Base-by-base conservation (phyloP, 2,113 vertebrate species). In the Elephas maximus region DNA sequence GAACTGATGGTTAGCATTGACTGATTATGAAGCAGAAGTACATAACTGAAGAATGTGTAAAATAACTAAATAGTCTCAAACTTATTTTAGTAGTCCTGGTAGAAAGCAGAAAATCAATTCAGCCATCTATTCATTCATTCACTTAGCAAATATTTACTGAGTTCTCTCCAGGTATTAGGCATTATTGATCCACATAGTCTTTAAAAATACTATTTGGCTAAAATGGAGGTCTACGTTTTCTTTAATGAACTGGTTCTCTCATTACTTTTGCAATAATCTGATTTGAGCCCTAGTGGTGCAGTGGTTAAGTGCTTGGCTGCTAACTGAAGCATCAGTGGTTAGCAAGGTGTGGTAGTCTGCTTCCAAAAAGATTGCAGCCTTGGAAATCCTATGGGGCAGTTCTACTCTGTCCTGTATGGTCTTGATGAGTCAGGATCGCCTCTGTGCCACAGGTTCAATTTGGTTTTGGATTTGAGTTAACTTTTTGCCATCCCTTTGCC, bases 131-230 rank as follows among this genome's bases (percentile, higher is more conserved):
- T 48, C 44, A 28, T 51, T 62, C 30, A 86, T 41, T 92, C 82
- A 91, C 48, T 63, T 87, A 78, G n/a, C 45, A 85, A 87, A 76
- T 79, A 30, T 81, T 94, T 92, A 12, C 67, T 24, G 8, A 81
- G 41, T 73, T 87, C 45, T 82, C 2, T 81, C 18, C 23, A 91
- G 9, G 51, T 11, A 37, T 73, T 71, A 85, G 45, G 0, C 10
- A 86, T 14, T 82, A 1, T 77, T 53, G 88, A 71, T 73, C 33
- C 79, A 8, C 14, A 65, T 21, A 80, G 30, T 10, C 15, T 90
- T 90, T 33, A 90, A 84, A 83, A 84, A 51, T 81, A 48, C 9
- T 33, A 21, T 2, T 88, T 78, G 45, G 41, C n/a, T 92, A 57
- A 93, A 79, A 94, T 83, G 65, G 4, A 33, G 15, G 4, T 90